phyloP scores from a whole-genome alignment of 2,888 invertebrate genomes.

The Carterocephalus palaemon region DNA sequence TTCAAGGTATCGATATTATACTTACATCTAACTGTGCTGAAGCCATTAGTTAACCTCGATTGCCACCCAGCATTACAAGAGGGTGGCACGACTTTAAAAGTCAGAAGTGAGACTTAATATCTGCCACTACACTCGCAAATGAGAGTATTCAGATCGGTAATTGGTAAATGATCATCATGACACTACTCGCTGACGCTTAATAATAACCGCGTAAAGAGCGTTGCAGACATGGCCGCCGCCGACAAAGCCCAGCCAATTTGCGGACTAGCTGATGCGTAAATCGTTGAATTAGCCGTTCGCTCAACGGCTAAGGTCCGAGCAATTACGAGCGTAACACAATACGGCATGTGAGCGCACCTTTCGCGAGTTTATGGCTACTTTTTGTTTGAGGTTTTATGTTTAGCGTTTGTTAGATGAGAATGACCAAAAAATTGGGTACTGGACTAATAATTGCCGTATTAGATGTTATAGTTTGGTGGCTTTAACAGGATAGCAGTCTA shows the following conservation, averaged over 20 bases:
- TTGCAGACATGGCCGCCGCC: slow-evolving; percentile 49
- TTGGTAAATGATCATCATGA: too few relatives aligned
- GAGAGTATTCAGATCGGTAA: too few relatives aligned
- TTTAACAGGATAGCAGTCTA: neutral
- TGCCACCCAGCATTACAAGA: too few relatives aligned
- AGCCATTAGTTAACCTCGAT: too few relatives aligned
- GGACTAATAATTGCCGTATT: slow-evolving; percentile 6
- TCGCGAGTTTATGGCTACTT: slow-evolving; percentile 5
- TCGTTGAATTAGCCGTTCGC: slow-evolving; percentile 66
- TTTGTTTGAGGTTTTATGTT: slow-evolving; percentile 13
- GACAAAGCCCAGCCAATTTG: slow-evolving; percentile 74
- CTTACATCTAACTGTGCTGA: too few relatives aligned
- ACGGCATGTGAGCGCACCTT: slow-evolving; percentile 12
- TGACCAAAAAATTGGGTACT: slow-evolving; percentile 1
- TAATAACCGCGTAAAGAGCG: slow-evolving; percentile 31
- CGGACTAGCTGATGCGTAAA: slow-evolving; percentile 73
- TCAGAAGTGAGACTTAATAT: too few relatives aligned
- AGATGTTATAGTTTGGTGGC: neutral
- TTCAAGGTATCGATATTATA: too few relatives aligned
- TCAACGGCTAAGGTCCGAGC: slow-evolving; percentile 43
- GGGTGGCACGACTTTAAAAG: too few relatives aligned
- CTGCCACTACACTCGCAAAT: too few relatives aligned
- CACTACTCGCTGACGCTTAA: slow-evolving; percentile 19
- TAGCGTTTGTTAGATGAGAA: neutral
- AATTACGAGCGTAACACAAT: slow-evolving; percentile 20